These are phyloP conservation scores for Drosophila buzzatii DNA, from an alignment of 2,888 invertebrate genomes.

Conservation along the genomic window DNA sequence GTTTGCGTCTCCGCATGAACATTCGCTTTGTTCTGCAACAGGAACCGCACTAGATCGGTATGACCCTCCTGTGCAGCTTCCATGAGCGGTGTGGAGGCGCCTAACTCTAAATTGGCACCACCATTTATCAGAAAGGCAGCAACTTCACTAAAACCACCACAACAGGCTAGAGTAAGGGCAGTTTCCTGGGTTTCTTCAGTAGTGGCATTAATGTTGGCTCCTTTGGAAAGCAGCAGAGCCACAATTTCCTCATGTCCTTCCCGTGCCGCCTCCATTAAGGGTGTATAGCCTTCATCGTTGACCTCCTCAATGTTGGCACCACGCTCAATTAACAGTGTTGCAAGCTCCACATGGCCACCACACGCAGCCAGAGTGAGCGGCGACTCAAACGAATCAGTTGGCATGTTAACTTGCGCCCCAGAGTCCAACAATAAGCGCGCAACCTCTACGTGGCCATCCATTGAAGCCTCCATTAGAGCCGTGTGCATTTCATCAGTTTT, in stretches of 20 bases:
- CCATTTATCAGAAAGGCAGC: constrained; percentile 97
- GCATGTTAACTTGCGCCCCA: constrained; percentile 99
- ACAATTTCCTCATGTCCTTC: constrained; percentile 99
- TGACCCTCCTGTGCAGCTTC: constrained; percentile 99
- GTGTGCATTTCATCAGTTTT: constrained; percentile 99
- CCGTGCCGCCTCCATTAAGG: constrained; percentile 99
- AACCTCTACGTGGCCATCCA: constrained; percentile 99
- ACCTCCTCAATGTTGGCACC: constrained; percentile 99
- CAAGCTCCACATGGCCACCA: constrained; percentile 99
- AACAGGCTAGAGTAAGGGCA: constrained; percentile 96
- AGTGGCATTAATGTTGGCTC: constrained; percentile 98
- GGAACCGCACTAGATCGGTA: constrained; percentile 94
- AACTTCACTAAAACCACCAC: constrained; percentile 97
- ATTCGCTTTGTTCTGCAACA: constrained; percentile 93
- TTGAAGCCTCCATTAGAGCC: constrained; percentile 99
- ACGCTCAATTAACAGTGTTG: constrained; percentile 96
- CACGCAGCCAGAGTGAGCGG: constrained; percentile 99
- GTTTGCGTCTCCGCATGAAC: constrained; percentile 98
- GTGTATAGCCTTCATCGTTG: constrained; percentile 99
- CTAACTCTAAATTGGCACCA: constrained; percentile 97
- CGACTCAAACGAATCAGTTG: constrained; percentile 99
- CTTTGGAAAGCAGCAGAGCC: constrained; percentile 95
- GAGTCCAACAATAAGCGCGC: constrained; percentile 97
- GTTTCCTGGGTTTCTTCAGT: constrained; percentile 99
- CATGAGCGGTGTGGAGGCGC: constrained; percentile 98